phyloP scores from a whole-genome alignment of 2,113 vertebrate genomes.

The Halcyon senegalensis region DNA sequence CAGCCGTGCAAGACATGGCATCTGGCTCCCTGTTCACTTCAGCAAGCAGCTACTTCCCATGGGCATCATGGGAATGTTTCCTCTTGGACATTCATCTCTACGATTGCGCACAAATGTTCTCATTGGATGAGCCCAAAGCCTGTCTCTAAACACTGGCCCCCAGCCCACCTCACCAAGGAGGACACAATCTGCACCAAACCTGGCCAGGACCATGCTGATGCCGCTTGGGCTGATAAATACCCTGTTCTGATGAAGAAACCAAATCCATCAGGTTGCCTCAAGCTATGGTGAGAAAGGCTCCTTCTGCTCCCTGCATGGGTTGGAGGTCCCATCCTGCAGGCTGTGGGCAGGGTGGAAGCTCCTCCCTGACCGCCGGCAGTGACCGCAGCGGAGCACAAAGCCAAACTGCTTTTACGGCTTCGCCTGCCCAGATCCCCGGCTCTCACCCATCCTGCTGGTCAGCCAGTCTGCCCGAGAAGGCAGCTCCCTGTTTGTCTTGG shows the following conservation, averaged over 20 bases:
- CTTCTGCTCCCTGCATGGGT: neutral
- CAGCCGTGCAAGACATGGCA: neutral
- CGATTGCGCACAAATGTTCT: neutral
- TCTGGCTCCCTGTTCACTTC: neutral
- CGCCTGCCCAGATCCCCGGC: neutral
- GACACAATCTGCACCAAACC: neutral
- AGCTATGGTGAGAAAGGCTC: neutral
- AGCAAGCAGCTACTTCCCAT: neutral
- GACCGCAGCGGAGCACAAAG: neutral
- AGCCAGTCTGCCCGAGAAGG: neutral
- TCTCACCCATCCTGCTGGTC: neutral
- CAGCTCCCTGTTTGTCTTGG: constrained; percentile 50
- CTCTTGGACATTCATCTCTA: neutral
- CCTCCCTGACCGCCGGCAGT: neutral
- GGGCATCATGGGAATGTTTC: accelerated
- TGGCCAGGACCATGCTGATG: neutral
- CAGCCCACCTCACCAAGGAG: neutral
- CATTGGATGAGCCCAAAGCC: neutral
- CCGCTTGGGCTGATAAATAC: neutral
- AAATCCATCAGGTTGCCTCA: neutral
- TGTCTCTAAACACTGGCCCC: neutral
- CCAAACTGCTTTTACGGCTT: neutral
- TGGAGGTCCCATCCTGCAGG: neutral
- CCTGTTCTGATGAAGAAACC: neutral
- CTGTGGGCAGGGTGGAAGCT: neutral